These are phyloP conservation scores for Oedothorax gibbosus DNA, from an alignment of 1,140 invertebrate species.

Conservation along the genomic window DNA sequence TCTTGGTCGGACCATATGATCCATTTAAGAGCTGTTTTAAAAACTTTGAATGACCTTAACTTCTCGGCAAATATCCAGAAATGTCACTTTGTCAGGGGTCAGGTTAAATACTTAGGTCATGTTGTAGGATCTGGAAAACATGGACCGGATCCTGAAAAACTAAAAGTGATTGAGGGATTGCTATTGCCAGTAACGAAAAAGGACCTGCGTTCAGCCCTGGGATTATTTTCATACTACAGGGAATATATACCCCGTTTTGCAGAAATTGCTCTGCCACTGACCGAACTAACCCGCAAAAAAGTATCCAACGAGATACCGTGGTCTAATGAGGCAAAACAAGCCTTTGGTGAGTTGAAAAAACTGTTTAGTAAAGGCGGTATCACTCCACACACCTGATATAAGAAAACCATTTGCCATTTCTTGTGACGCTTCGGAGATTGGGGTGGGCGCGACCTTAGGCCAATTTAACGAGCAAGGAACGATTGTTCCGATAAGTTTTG, in stretches of 20 bases:
- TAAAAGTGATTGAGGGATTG: conserved; percentile 64
- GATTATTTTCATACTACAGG: neutral
- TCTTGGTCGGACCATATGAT: neutral
- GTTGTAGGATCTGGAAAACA: conserved; percentile 65
- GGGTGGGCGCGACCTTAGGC: neutral
- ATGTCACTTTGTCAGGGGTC: conserved; percentile 64
- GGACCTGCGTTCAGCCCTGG: neutral
- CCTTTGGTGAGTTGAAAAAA: neutral
- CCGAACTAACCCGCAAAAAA: neutral
- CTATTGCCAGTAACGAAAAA: conserved; percentile 42
- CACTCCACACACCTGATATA: neutral
- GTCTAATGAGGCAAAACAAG: neutral
- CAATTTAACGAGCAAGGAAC: neutral
- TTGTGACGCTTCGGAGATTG: neutral
- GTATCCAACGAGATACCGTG: conserved; percentile 3
- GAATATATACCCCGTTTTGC: neutral
- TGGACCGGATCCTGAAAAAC: conserved; percentile 66
- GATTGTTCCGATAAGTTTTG: neutral
- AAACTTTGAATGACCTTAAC: conserved; percentile 60
- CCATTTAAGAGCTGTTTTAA: conserved; percentile 62
- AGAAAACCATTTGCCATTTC: neutral
- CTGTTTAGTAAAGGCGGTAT: neutral
- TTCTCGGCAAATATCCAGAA: conserved; percentile 64
- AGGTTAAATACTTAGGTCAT: conserved; percentile 67
- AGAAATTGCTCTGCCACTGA: neutral